phyloP scores from a whole-genome alignment of 2,888 invertebrate species.

The Leptinotarsa tumamoca region DNA sequence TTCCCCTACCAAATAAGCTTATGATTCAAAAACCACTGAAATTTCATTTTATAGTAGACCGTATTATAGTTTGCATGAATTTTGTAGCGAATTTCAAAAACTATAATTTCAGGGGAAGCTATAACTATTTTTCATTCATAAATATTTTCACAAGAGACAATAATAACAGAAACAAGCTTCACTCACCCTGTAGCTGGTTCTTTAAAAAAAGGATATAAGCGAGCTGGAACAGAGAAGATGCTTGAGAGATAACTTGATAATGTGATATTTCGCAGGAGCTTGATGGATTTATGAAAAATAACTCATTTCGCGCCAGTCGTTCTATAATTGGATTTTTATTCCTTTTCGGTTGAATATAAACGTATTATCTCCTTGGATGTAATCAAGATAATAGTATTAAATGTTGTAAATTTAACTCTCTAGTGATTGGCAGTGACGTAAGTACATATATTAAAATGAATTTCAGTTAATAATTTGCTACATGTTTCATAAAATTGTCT shows the following conservation, averaged over 20 bases:
- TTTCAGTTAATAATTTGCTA: no score
- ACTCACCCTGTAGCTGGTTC: background rate
- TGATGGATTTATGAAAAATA: constrained; percentile 3
- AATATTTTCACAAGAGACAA: constrained; percentile 24
- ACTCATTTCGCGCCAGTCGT: background rate
- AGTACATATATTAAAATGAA: no score
- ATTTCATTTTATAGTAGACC: no score
- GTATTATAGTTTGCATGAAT: no score
- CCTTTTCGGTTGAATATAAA: background rate
- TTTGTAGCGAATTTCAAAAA: no score
- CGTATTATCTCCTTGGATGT: background rate
- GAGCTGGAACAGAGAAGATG: background rate
- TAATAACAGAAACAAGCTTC: background rate
- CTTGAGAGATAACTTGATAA: constrained; percentile 11
- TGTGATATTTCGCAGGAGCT: background rate
- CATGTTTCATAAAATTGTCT: no score
- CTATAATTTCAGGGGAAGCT: no score
- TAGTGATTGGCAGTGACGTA: no score
- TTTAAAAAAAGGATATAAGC: background rate
- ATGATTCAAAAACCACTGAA: no score
- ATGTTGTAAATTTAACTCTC: background rate
- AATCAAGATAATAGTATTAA: constrained; percentile 2
- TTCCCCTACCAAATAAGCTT: no score
- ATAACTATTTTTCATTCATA: no score
- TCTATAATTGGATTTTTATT: constrained; percentile 4